Percentiles rank a stretch among this genome's conserved stretches.
phyloP scores from a whole-genome alignment of 2,888 invertebrate genomes.

The Physocephala rufipes region DNA sequence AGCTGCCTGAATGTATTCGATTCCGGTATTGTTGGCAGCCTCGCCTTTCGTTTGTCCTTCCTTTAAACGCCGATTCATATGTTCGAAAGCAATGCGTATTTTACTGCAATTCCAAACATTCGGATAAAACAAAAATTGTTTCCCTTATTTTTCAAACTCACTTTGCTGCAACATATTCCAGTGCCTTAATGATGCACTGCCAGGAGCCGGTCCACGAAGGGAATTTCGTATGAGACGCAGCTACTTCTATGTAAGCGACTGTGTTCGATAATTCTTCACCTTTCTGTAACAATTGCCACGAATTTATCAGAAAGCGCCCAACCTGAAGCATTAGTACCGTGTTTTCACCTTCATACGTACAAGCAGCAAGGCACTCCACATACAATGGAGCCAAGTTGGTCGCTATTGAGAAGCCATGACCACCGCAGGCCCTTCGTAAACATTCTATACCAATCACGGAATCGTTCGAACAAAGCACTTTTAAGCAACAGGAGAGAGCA shows the following conservation, averaged over 20 bases:
- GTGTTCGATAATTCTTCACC: slow-evolving; percentile 73
- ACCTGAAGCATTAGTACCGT: slow-evolving; percentile 91
- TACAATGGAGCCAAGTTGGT: slow-evolving; percentile 86
- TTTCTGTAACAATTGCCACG: slow-evolving; percentile 73
- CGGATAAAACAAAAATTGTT: neutral
- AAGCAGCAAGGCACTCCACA: slow-evolving; percentile 80
- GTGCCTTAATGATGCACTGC: slow-evolving; percentile 62
- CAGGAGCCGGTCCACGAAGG: slow-evolving; percentile 56
- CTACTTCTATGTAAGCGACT: slow-evolving; percentile 71
- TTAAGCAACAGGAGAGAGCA: slow-evolving; percentile 88
- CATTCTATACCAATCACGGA: slow-evolving; percentile 79
- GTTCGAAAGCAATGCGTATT: slow-evolving; percentile 74
- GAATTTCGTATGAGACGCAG: slow-evolving; percentile 44
- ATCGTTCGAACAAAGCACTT: slow-evolving; percentile 82
- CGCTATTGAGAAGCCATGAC: slow-evolving; percentile 90
- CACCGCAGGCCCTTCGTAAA: slow-evolving; percentile 89
- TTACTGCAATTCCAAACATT: slow-evolving; percentile 68
- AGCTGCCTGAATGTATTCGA: slow-evolving; percentile 82
- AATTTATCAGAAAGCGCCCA: slow-evolving; percentile 82
- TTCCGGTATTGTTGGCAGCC: slow-evolving; percentile 88
- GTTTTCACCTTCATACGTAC: slow-evolving; percentile 96
- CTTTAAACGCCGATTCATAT: slow-evolving; percentile 75
- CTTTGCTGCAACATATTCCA: slow-evolving; percentile 67
- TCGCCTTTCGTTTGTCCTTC: slow-evolving; percentile 76
- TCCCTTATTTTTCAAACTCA: slow-evolving; percentile 48